A percentile compares a stretch with the other conserved stretches of the same genome.
These are phyloP conservation scores for Papilio machaon DNA, from an alignment of 1,140 invertebrate genomes.

Conservation along the genomic window DNA sequence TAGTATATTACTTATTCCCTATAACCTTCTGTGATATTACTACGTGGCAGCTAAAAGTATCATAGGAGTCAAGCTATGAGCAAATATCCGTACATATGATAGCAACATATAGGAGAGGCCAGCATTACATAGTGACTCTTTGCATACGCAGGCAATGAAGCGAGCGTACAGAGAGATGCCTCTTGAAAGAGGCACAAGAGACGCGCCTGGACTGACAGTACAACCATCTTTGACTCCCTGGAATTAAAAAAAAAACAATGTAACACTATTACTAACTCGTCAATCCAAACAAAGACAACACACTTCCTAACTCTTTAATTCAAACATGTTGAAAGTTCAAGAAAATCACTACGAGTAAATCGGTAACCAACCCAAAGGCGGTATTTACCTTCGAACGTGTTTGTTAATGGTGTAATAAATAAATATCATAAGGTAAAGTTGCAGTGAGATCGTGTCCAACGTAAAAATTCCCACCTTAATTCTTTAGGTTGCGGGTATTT, in stretches of 20 bases:
- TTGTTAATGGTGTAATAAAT: no score
- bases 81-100: background rate
- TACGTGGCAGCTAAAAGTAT: background rate
- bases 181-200: slow-evolving; percentile 61
- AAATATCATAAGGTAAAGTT: no score
- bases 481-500: no score
- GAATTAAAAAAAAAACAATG: slow-evolving; percentile 25
- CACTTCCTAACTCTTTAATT: background rate
- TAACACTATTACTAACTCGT: background rate
- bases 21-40: background rate
- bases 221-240: slow-evolving; percentile 44
- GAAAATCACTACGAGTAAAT: no score
- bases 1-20: background rate
- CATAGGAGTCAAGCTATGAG: background rate
- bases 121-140: slow-evolving; percentile 60
- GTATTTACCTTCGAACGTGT: no score
- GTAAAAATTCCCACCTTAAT: no score
- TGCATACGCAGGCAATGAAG: slow-evolving; percentile 71
- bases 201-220: slow-evolving; percentile 58
- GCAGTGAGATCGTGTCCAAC: no score
- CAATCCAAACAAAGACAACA: background rate
- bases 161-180: slow-evolving; percentile 67
- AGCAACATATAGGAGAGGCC: background rate
- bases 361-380: no score
- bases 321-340: background rate